Evolutionary conservation across 2,113 vertebrate species (phyloP), one percentile per base, ranked within the genome.

Genomic region (Procavia capensis): DNA sequence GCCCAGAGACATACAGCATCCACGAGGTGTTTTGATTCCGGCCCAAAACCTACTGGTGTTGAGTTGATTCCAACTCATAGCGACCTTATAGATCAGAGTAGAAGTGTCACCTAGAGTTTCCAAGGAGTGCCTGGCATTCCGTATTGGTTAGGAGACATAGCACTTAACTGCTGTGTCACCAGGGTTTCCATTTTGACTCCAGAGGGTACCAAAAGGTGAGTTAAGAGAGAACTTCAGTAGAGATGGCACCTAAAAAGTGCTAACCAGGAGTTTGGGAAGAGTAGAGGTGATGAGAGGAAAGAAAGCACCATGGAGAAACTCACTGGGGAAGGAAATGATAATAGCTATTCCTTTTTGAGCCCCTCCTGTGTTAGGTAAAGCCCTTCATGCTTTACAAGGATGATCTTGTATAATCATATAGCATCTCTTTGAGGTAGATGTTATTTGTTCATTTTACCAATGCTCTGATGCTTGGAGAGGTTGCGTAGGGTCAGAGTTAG

Each of bases 381-480:
- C 68, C 61, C 27, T 20, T 11, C 17, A 0, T 80, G 47, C 59
- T 84, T 43, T 88, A 39, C 20, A 54, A 63, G 61, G 61, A 63
- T 57, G 82, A 36, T 63, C 14, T 78, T n/a, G 9, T 59, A 9
- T 61, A 78, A 47, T 86, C 27, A n/a, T 80, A 31, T 31, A 72
- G 34, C 9, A 29, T 92, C 24, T 31, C 27, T 72, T 2, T 57
- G 45, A 80, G 34, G 17, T 85, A 20, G 34, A 9, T 68, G 31
- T 82, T 63, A 34, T 6, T 66, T 4, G 61, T 13, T 84, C 17
- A 47, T 57, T 78, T 94, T 91, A 82, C 31, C 74, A 20, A 47
- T 57, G 91, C 36, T 54, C 34, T 83, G 31, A 34, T 89, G 47
- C 41, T 83, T 85, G 82, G 91, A 76, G 88, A 90, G 72, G 50